Percentiles rank a stretch among this genome's conserved stretches.
phyloP scores from a whole-genome alignment of 2,113 vertebrate species.

The Calyptommatus sinebrachiatus region DNA sequence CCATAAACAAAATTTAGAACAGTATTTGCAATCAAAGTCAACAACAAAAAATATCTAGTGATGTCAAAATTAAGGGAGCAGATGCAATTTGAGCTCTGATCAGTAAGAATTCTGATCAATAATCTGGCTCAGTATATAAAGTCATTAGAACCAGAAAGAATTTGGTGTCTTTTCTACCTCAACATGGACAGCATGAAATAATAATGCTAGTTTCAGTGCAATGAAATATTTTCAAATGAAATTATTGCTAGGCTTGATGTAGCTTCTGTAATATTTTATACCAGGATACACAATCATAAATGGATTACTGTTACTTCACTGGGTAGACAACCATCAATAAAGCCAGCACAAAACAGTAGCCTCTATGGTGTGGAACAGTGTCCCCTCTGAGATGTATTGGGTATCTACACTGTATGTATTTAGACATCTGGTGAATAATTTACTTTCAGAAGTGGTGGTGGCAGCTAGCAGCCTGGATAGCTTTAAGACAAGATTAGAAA shows the following conservation, averaged over 20 bases:
- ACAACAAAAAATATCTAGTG: not conserved
- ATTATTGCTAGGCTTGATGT: conserved; percentile 45
- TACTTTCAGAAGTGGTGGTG: too few species aligned
- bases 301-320: not conserved
- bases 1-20: not conserved
- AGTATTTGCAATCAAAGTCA: conserved; percentile 29
- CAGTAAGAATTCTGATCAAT: too few species aligned
- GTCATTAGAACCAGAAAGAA: not conserved
- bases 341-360: too few species aligned
- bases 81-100: not conserved
- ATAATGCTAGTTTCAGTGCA: not conserved
- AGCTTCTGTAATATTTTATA: conserved; percentile 36
- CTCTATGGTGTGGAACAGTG: too few species aligned
- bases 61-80: conserved; percentile 1
- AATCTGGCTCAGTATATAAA: not conserved
- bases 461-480: too few species aligned
- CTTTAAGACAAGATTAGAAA: too few species aligned
- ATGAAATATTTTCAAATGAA: conserved; percentile 64
- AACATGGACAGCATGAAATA: not conserved
- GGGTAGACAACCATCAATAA: too few species aligned
- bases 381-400: too few species aligned
- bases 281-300: not conserved
- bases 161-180: not conserved
- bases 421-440: too few species aligned
- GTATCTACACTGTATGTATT: too few species aligned